Evolutionary conservation across 2,113 vertebrate species (phyloP).

Genomic region (Cygnus buccinator): DNA sequence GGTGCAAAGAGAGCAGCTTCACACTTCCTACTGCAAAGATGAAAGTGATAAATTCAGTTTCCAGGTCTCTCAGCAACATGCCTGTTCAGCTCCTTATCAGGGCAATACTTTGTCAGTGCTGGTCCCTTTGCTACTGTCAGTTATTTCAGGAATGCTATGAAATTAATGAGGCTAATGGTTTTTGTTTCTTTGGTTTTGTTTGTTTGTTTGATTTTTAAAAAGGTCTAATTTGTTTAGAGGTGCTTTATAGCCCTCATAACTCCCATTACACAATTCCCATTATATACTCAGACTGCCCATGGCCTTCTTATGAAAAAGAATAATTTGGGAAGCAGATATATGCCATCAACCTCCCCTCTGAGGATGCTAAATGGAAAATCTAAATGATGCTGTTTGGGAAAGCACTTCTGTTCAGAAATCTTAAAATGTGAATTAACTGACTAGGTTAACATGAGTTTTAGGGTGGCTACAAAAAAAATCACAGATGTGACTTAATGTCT

Average conservation of each 20-base stretch:
- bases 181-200: not conserved
- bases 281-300: not conserved
- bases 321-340: slow-evolving; percentile 20
- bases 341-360: not conserved
- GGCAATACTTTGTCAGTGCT: not conserved
- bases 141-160: slow-evolving; percentile 37
- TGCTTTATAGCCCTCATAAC: not conserved
- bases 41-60: slow-evolving; percentile 43
- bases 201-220: not conserved
- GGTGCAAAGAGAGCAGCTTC: not conserved
- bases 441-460: not conserved
- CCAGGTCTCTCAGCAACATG: not conserved
- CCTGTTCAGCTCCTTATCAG: slow-evolving; percentile 8
- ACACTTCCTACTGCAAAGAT: not conserved
- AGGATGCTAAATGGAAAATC: slow-evolving; percentile 15
- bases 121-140: slow-evolving; percentile 19
- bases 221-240: slow-evolving; percentile 23
- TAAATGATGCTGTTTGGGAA: not conserved
- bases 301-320: slow-evolving; percentile 11
- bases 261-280: not conserved
- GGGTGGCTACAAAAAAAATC: not conserved
- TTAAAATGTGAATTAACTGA: not conserved
- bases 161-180: slow-evolving; percentile 32
- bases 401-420: not conserved
- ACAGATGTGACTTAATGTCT: not conserved